Evolutionary conservation across 2,888 invertebrate genomes (phyloP), one percentile per base, ranked within the genome.

Genomic region (Ryuthela nishihirai): DNA sequence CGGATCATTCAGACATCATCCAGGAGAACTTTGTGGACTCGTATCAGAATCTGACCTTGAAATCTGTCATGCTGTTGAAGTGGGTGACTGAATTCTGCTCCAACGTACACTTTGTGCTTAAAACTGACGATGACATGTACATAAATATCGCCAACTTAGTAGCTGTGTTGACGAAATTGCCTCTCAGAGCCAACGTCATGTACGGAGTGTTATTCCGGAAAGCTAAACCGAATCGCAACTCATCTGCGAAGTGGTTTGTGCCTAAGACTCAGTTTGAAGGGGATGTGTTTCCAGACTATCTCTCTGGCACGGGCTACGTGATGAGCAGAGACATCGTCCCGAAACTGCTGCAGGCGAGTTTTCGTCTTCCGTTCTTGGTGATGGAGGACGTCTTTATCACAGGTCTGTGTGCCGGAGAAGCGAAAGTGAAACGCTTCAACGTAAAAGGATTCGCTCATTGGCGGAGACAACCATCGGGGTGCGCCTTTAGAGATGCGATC

Each of bases 61-160:
- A 66, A 45, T 60, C 59, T 10, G 26, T 66, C 6, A 64, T 64
- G 54, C 44, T 66, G 6, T 35, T 66, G 6, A 50, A 62, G 9
- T 66, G 66, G 66, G 55, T 53, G 2, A 36, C 41, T n/a, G 36
- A 50, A 18, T 58, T 39, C 38, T 66, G 66, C 26, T 61, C 62
- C 5, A 43, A 54, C 15, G 64, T 60, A 9, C 62, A 47, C 7
- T 90, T 83, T 76, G 78, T 90, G 20, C 79, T 91, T 73, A 91
- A 91, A 77, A 85, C 87, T 4, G 90, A 91, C 66, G 90, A 91
- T 67, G 91, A 91, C 68, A 87, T 88, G 77, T 90, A 86, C 71
- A 81, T 91, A 1, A 88, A 89, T 73, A 77, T 89, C 54, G 82
- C 83, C n/a, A 81, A 80, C 65, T 74, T 88, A 21, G 70, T 85